Evolutionary conservation across 2,113 vertebrate species (phyloP).

Genomic region (Clinocottus analis): DNA sequence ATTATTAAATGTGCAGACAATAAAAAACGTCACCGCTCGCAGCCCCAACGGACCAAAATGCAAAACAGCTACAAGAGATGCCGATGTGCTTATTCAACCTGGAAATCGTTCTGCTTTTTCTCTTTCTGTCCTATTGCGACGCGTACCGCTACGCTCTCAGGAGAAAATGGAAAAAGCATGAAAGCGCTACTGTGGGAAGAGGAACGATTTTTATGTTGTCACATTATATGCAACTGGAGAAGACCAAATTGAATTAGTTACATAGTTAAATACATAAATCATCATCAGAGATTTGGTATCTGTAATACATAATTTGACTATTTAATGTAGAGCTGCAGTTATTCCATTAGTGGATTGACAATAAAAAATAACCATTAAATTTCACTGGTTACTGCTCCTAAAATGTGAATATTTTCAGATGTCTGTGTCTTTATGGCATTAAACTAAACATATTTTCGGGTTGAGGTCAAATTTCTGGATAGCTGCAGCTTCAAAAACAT

Average conservation of each 20-base stretch:
- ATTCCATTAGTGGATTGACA: neutral
- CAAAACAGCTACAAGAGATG: neutral
- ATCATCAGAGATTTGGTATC: neutral
- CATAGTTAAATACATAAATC: neutral
- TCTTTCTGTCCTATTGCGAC: neutral
- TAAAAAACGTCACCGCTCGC: neutral
- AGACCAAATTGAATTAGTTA: neutral
- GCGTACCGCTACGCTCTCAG: neutral
- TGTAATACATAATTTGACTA: neutral
- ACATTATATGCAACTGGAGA: neutral
- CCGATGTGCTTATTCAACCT: neutral
- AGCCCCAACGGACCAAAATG: neutral
- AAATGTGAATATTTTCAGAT: neutral
- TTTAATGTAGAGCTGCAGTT: neutral
- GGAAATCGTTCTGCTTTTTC: neutral
- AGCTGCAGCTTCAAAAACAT: too few relatives aligned
- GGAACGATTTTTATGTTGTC: neutral
- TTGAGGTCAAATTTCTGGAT: too few relatives aligned
- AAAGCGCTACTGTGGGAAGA: neutral
- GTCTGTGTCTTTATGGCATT: too few relatives aligned
- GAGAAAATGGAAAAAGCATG: neutral
- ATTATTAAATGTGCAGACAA: conserved; percentile 7
- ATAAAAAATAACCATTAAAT: neutral
- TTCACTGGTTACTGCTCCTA: neutral
- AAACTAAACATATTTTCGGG: too few relatives aligned